Base-by-base conservation (phyloP, 2,888 invertebrate species). In the Amphipoea lucens region DNA sequence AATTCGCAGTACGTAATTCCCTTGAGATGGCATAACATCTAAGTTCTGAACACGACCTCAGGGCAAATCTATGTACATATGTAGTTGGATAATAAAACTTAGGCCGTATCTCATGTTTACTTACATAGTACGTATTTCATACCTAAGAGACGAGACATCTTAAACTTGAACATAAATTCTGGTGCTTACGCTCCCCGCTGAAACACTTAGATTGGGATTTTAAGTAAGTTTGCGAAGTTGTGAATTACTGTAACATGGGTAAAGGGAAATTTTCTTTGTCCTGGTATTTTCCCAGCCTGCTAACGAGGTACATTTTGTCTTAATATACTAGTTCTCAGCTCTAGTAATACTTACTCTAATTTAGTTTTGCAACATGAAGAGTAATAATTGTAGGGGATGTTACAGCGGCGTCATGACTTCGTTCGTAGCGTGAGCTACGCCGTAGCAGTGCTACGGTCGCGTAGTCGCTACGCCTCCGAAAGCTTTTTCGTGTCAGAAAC, bases 131-230 rank as follows among this genome's bases (percentile, higher is more conserved):
- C 36, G 68, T 74, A 83, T 70, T 76, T 73, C 57, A 75, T 77
- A 75, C 68, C 51, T 74, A 74, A 45, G 76, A 78, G 68, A 86
- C 79, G 54, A 75, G 48, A 80, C 74, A 74, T 70, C 71, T 85
- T 70, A 78, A 80, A 83, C 42, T 87, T 84, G 23, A 82, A 71
- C 67, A 80, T 78, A 74, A 77, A 75, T 82, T 81, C 74, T 70
- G 57, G 76, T 57, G 20, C 71, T 78, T 65, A 84, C 51, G 60
- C n/a, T 78, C n/a, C 74, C 75, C 72, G 82, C 69, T 78, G 66
- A 73, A 78, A 80, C 74, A 82, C 86, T 86, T 79, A 78, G 68
- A 86, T 86, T 63, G 67, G 65, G 82, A 86, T 84, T 84, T 84
- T 85, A 82, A 79, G 76, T 72, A 85, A 82, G 74, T 87, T 80